Conservation (phyloP, 2,888 invertebrate species). For the Megalurothrips usitatus region DNA sequence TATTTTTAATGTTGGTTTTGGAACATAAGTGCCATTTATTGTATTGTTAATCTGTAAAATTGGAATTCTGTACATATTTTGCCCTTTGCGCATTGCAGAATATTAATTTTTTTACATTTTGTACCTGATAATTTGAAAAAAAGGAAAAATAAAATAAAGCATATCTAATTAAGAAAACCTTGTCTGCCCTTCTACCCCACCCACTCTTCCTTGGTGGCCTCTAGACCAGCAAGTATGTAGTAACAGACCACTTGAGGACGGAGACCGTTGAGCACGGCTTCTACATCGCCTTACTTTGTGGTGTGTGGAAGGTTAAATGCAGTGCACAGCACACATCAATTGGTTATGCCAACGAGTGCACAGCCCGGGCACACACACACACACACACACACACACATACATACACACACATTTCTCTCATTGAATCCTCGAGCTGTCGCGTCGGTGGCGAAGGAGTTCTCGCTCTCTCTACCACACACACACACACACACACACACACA, state of each 20-base stretch:
- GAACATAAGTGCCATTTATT: slow-evolving; percentile 12
- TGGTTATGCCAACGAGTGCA: background rate
- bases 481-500: too few species aligned
- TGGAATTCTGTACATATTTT: slow-evolving; percentile 2
- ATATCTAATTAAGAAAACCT: background rate
- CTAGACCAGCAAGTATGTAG: background rate
- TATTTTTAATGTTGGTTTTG: background rate
- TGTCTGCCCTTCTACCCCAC: background rate
- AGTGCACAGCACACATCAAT: background rate
- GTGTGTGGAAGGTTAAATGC: background rate
- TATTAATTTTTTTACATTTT: slow-evolving; percentile 23
- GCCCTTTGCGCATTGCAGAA: background rate
- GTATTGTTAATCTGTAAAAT: slow-evolving; percentile 1
- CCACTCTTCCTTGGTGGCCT: background rate
- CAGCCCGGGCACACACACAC: background rate
- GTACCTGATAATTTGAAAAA: slow-evolving; percentile 1
- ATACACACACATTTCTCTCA: too few species aligned
- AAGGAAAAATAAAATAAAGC: background rate
- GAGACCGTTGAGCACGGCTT: too few species aligned
- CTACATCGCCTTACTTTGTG: background rate
- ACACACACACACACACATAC: too few species aligned
- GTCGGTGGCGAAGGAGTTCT: too few species aligned
- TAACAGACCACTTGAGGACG: too few species aligned
- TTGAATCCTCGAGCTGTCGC: too few species aligned
- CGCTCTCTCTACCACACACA: too few species aligned